Conservation (phyloP, 2,113 vertebrate genomes). For the Ochotona curzoniae region DNA sequence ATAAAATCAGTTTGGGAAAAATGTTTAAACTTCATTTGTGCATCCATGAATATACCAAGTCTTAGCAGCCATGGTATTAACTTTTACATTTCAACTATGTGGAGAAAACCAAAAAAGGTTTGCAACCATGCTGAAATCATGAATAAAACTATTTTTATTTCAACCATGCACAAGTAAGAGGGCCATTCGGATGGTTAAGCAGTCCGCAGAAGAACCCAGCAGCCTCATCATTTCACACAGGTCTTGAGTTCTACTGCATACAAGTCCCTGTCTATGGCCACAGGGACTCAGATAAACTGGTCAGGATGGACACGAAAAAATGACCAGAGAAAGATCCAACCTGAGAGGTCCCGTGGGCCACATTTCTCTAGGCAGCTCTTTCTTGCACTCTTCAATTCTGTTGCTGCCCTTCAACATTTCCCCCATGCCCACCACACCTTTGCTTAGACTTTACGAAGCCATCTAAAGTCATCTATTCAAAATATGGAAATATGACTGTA, state of each 20-base stretch:
- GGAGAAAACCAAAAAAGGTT: slow-evolving; percentile 9
- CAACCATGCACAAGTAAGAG: neutral
- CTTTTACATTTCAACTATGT: slow-evolving; percentile 11
- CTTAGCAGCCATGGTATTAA: neutral
- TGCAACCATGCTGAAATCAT: neutral
- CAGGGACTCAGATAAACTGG: neutral
- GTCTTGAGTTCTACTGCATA: neutral
- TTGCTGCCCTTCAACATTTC: neutral
- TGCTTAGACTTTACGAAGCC: neutral
- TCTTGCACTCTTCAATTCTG: neutral
- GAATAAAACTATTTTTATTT: neutral
- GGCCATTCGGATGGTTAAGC: neutral
- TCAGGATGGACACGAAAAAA: neutral
- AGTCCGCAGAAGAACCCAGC: neutral
- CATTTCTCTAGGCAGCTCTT: neutral
- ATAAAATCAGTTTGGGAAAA: neutral
- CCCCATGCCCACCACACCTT: neutral
- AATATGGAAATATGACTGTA: neutral
- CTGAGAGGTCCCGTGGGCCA: neutral
- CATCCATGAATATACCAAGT: slow-evolving; percentile 15
- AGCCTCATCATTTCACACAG: neutral
- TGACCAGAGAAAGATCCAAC: neutral
- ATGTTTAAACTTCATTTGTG: neutral
- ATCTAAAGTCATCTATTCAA: slow-evolving; percentile 15
- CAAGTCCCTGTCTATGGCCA: neutral